These are phyloP conservation scores for Villa cingulata DNA, from an alignment of 2,888 invertebrate genomes.

Conservation along the genomic window DNA sequence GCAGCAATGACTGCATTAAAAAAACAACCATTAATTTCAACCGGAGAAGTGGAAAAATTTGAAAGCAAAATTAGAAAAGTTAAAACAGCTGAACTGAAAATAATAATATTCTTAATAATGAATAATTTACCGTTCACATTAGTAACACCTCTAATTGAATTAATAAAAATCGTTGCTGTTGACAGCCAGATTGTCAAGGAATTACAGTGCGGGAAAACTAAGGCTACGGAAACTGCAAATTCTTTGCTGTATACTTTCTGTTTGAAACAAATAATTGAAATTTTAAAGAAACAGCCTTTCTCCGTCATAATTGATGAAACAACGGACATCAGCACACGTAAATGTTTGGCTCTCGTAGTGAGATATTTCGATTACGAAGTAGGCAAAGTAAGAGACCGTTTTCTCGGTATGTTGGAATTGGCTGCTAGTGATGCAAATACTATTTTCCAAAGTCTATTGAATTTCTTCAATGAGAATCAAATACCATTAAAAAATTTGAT, in stretches of 20 bases:
- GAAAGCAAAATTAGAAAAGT: too few relatives aligned
- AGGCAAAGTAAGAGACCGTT: neutral
- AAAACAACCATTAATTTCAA: too few relatives aligned
- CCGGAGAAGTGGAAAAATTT: too few relatives aligned
- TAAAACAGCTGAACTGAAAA: slow-evolving; percentile 2
- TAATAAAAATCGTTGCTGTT: neutral
- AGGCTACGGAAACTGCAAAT: neutral
- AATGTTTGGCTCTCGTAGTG: neutral
- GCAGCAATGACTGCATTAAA: too few relatives aligned
- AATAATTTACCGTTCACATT: slow-evolving; percentile 1
- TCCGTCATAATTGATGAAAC: neutral
- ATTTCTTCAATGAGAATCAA: too few relatives aligned
- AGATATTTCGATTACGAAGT: neutral
- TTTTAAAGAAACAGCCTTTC: neutral
- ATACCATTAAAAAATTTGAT: too few relatives aligned
- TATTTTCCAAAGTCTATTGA: too few relatives aligned
- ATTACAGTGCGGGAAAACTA: slow-evolving; percentile 1
- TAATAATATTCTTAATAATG: neutral
- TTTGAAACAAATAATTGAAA: too few relatives aligned
- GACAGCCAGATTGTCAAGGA: neutral
- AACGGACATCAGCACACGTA: neutral
- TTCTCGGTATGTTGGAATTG: too few relatives aligned
- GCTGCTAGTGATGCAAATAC: too few relatives aligned
- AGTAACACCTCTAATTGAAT: neutral
- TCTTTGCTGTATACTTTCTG: too few relatives aligned